Percentiles rank a stretch among this genome's conserved stretches.
These are phyloP conservation scores for Falco biarmicus DNA, from an alignment of 2,797 vertebrate species.

Conservation along the genomic window DNA sequence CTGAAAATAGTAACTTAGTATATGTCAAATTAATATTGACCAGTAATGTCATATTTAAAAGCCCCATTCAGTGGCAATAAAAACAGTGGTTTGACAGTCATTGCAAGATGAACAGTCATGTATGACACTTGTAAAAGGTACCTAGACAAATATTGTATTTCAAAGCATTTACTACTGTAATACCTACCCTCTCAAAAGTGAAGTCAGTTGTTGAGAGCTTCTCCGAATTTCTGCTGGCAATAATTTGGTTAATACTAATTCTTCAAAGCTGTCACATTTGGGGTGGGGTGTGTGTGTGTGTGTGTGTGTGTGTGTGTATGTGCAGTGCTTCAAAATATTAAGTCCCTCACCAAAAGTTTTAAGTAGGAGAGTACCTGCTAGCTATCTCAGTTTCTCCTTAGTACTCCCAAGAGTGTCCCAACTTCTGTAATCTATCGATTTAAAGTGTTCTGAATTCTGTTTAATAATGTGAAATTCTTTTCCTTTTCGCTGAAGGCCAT, in stretches of 20 bases:
- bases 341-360: not conserved
- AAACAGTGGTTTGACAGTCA: not conserved
- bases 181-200: not conserved
- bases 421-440: not conserved
- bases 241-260: not conserved
- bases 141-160: not conserved
- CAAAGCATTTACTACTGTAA: not conserved
- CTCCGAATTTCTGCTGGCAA: not conserved
- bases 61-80: not conserved
- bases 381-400: not conserved
- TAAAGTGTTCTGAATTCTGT: not conserved
- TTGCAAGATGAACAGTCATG: not conserved
- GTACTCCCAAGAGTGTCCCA: not conserved
- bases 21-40: not conserved
- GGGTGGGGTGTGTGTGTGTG: too few species aligned
- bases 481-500: not conserved
- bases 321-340: not conserved
- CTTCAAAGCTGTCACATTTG: not conserved
- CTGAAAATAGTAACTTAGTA: not conserved
- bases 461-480: not conserved
- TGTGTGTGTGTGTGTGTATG: not conserved
- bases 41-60: not conserved
- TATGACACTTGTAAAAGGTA: not conserved
- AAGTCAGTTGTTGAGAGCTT: not conserved
- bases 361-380: not conserved